Conservation (phyloP, 2,113 vertebrate genomes). For the Lates calcarifer region DNA sequence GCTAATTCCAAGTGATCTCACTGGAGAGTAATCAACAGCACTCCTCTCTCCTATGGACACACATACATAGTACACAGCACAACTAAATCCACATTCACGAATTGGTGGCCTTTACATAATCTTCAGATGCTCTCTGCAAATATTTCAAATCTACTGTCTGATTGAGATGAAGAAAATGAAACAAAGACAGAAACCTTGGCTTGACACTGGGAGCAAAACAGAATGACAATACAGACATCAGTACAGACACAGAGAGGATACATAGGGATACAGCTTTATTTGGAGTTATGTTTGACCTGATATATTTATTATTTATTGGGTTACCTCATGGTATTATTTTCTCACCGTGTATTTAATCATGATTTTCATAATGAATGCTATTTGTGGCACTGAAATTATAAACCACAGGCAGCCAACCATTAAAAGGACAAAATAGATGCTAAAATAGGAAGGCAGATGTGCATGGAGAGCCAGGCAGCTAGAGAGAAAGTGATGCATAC, state of each 20-base stretch:
- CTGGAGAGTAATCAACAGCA: slow-evolving; percentile 51
- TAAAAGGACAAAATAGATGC: slow-evolving; percentile 41
- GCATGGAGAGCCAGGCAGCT: slow-evolving; percentile 1
- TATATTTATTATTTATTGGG: slow-evolving; percentile 27
- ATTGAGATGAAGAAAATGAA: neutral
- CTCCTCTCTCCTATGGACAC: slow-evolving; percentile 9
- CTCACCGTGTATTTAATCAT: slow-evolving; percentile 44
- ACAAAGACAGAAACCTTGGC: neutral
- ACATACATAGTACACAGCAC: neutral
- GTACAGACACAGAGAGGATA: neutral
- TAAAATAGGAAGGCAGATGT: slow-evolving; percentile 21
- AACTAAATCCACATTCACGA: slow-evolving; percentile 37
- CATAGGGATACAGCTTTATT: neutral
- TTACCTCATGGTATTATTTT: slow-evolving; percentile 29
- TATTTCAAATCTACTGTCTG: neutral
- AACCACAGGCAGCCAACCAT: slow-evolving; percentile 33
- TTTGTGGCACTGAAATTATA: slow-evolving; percentile 44
- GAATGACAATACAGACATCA: neutral
- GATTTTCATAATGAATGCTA: slow-evolving; percentile 51
- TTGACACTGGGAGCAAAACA: too few relatives aligned
- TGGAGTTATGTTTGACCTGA: slow-evolving; percentile 6
- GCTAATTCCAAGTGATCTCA: slow-evolving; percentile 69
- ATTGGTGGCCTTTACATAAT: slow-evolving; percentile 14
- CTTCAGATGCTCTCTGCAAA: slow-evolving; percentile 11
- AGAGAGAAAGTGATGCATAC: slow-evolving; percentile 29